Evolutionary conservation across 2,888 invertebrate genomes (phyloP).

Genomic region (Drosophila neotestacea): DNA sequence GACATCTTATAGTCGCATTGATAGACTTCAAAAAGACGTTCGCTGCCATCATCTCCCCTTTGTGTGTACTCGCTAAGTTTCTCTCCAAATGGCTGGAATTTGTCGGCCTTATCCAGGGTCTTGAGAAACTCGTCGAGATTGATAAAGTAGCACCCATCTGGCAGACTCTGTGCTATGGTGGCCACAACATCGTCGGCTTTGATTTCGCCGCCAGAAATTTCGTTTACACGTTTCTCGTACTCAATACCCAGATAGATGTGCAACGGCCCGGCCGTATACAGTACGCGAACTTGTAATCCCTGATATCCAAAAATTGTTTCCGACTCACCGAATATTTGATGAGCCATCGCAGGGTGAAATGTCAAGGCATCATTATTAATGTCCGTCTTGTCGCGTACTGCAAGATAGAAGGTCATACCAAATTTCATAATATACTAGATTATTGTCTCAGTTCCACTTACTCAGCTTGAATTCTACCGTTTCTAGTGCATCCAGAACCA

Average conservation of each 20-base stretch:
- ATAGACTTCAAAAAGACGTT: slow-evolving; percentile 92
- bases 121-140: slow-evolving; percentile 91
- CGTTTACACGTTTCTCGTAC: slow-evolving; percentile 89
- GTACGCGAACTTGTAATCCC: slow-evolving; percentile 91
- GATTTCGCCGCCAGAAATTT: slow-evolving; percentile 86
- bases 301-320: slow-evolving; percentile 98
- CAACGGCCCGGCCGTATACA: slow-evolving; percentile 92
- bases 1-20: slow-evolving; percentile 89
- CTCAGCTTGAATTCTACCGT: slow-evolving; percentile 84
- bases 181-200: slow-evolving; percentile 91
- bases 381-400: slow-evolving; percentile 88
- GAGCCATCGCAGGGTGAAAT: slow-evolving; percentile 94
- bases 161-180: slow-evolving; percentile 89
- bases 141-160: slow-evolving; percentile 88
- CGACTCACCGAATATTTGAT: slow-evolving; percentile 96
- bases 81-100: slow-evolving; percentile 91
- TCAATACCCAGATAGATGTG: slow-evolving; percentile 91
- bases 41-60: slow-evolving; percentile 71
- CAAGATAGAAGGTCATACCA: background rate
- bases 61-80: slow-evolving; percentile 88
- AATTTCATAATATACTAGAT: background rate
- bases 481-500: slow-evolving; percentile 83
- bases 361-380: slow-evolving; percentile 88
- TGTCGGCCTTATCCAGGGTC: slow-evolving; percentile 89
- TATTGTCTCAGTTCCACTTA: slow-evolving; percentile 54